Conservation (phyloP, 1,140 invertebrate species). For the Drosophila equinoxialis region DNA sequence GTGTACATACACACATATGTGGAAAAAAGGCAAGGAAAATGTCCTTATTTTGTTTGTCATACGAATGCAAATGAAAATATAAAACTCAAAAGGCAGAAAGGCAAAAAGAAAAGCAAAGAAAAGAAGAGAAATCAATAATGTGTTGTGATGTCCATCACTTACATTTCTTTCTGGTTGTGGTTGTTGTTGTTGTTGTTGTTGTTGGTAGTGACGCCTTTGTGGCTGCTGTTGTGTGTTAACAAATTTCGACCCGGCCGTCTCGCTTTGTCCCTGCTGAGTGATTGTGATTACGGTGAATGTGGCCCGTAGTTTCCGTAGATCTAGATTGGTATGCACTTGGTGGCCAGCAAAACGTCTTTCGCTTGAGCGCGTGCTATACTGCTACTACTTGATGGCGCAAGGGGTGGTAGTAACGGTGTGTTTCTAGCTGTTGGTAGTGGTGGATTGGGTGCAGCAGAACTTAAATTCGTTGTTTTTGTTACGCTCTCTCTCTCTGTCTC, state of each 20-base stretch:
- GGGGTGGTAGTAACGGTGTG: slow-evolving; percentile 16
- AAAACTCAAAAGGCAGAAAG: background rate
- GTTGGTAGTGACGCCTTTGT: slow-evolving; percentile 26
- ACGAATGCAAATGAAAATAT: slow-evolving; percentile 28
- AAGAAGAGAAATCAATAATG: slow-evolving; percentile 72
- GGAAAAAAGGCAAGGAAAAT: slow-evolving; percentile 18
- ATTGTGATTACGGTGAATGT: slow-evolving; percentile 44
- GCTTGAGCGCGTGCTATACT: slow-evolving; percentile 35
- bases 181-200: slow-evolving; percentile 40
- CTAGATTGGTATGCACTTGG: slow-evolving; percentile 58
- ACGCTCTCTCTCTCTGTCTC: slow-evolving; percentile 8
- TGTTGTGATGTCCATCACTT: slow-evolving; percentile 50
- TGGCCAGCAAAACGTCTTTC: slow-evolving; percentile 48
- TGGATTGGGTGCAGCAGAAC: slow-evolving; percentile 65
- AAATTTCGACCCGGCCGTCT: slow-evolving; percentile 38
- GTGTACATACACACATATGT: slow-evolving; percentile 20
- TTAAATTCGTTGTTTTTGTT: slow-evolving; percentile 76
- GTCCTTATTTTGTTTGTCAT: slow-evolving; percentile 15
- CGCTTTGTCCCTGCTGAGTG: slow-evolving; percentile 18
- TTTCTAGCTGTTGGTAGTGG: slow-evolving; percentile 20
- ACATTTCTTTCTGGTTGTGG: slow-evolving; percentile 58
- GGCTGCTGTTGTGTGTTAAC: slow-evolving; percentile 41
- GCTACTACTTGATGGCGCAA: slow-evolving; percentile 8
- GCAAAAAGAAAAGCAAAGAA: slow-evolving; percentile 25
- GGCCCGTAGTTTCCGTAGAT: slow-evolving; percentile 22